phyloP scores from a whole-genome alignment of 2,888 invertebrate species.

The Hypselothyrea guttata region DNA sequence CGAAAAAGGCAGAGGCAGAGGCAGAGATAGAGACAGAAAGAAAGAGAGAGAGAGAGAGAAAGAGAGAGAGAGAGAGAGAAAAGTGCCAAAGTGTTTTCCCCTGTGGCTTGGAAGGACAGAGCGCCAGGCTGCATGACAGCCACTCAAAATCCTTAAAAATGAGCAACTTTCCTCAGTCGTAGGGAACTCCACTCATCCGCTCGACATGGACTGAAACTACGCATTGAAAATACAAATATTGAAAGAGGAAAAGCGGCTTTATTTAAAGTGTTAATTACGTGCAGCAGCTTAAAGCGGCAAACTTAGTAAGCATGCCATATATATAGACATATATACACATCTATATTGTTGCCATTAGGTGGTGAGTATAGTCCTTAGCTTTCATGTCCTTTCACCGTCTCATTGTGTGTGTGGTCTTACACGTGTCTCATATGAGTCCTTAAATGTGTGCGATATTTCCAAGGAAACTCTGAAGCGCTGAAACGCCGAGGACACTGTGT shows the following conservation, averaged over 20 bases:
- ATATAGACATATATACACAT: background rate
- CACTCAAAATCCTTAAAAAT: slow-evolving; percentile 29
- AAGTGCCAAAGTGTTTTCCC: slow-evolving; percentile 33
- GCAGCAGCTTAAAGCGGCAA: slow-evolving; percentile 42
- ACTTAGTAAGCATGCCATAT: slow-evolving; percentile 13
- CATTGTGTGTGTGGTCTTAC: slow-evolving; percentile 26
- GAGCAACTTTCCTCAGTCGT: slow-evolving; percentile 16
- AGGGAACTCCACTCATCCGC: background rate
- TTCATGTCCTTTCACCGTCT: slow-evolving; percentile 23
- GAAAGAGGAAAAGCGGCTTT: slow-evolving; percentile 58
- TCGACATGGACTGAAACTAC: slow-evolving; percentile 36
- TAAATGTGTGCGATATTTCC: background rate
- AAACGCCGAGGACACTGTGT: slow-evolving; percentile 2
- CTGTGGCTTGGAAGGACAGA: background rate
- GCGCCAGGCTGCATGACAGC: slow-evolving; percentile 7
- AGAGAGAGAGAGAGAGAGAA: no score
- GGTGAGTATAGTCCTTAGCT: background rate
- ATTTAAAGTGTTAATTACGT: slow-evolving; percentile 69
- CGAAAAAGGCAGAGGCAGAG: slow-evolving; percentile 6
- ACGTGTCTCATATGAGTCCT: slow-evolving; percentile 29
- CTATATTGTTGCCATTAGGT: background rate
- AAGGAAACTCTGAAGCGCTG: slow-evolving; percentile 4
- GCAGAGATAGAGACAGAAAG: background rate
- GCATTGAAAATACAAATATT: slow-evolving; percentile 66
- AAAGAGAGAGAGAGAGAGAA: background rate